Base-by-base conservation (phyloP, 2,113 vertebrate species). In the Leptobrachium ailaonicum region DNA sequence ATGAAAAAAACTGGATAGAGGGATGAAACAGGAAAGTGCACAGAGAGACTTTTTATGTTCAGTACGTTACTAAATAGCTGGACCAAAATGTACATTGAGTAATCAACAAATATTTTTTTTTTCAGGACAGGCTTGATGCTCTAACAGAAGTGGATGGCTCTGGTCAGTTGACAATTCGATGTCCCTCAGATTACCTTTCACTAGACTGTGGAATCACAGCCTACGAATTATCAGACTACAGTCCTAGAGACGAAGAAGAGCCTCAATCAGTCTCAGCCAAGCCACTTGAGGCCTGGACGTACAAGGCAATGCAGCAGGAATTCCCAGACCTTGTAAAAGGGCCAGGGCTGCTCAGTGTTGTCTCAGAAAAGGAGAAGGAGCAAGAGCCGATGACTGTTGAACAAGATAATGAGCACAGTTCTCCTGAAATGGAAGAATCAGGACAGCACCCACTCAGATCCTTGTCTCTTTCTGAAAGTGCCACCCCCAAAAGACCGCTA, bases 131-230 rank as follows among this genome's bases (percentile, higher is more conserved):
- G 0, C 92, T 99, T 66, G 96, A 98, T 83, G 95, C 95, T 81
- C 90, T 99, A 87, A 99, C 97, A 0, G 97, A 99, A 86, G 94
- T 97, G 84, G 98, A 99, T 64, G 97, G 97, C 88, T 96, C 95
- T n/a, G 97, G 97, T 79, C 95, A 97, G 87, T 86, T 99, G 88
- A 98, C 97, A 5, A 99, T 99, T 82, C 96, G 96, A 91, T 99
- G 98, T 89, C 98, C 96, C 85, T 95, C 95, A 84, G 96, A 99
- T 88, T 99, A 99, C 86, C 95, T 99, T 85, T 99, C 98, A 14
- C 83, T 99, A 82, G 98, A 99, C 88, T 99, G 98, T 69, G 98
- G 98, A 8, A 99, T 99, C 88, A 99, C 98, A 20, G 98, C 98
- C 64, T 98, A 95, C 69, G 98, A 99, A 84, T 90, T 99, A 41